A percentile compares a stretch with the other conserved stretches of the same genome.
Evolutionary conservation across 2,888 invertebrate genomes (phyloP).

Genomic region (Cephus sareptanus): DNA sequence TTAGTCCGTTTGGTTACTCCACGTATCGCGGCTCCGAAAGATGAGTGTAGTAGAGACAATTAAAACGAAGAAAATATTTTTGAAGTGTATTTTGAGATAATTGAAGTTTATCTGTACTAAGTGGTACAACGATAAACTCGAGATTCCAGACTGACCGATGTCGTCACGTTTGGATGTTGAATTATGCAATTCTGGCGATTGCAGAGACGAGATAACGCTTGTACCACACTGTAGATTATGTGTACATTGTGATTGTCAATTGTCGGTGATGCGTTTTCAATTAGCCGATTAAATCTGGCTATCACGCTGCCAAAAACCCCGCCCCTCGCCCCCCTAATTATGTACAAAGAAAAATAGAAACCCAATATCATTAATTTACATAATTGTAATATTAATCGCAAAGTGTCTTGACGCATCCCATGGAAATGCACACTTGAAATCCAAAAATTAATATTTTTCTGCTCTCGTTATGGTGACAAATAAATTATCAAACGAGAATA

Average conservation of each 20-base stretch:
- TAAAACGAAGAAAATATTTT: not conserved
- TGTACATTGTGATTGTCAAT: not conserved
- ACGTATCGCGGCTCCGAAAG: conserved; percentile 78
- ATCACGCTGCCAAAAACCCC: not conserved
- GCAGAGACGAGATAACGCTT: not conserved
- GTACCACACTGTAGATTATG: not conserved
- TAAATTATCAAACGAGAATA: not conserved
- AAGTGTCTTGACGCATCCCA: not conserved
- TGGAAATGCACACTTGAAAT: not conserved
- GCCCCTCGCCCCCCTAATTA: not conserved
- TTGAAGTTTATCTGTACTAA: not conserved
- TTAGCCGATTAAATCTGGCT: not conserved
- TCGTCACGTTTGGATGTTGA: not conserved
- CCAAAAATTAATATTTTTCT: not conserved
- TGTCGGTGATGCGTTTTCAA: not conserved
- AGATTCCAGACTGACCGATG: not conserved
- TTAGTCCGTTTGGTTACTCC: conserved; percentile 82
- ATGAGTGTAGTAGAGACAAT: not conserved
- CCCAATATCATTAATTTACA: not conserved
- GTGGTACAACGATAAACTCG: not conserved
- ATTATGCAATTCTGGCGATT: not conserved
- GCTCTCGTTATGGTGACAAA: not conserved
- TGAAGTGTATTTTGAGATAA: not conserved
- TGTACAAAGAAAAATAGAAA: not conserved
- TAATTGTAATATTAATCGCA: not conserved